Conservation (phyloP, 2,888 invertebrate genomes). For the Elaeidobius kamerunicus region DNA sequence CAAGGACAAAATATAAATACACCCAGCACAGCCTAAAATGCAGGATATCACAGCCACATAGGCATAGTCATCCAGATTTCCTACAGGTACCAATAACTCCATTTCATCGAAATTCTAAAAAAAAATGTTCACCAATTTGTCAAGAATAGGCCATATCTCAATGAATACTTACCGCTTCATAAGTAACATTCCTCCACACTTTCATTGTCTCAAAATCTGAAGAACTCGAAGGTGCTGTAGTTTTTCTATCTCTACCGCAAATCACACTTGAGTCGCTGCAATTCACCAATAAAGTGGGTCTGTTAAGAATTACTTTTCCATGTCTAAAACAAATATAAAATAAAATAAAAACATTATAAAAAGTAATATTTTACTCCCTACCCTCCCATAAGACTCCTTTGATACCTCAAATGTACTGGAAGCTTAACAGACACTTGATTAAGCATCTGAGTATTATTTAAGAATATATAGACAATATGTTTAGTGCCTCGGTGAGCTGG, state of each 20-base stretch:
- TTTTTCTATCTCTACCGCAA: slow-evolving; percentile 42
- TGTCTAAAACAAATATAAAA: slow-evolving; percentile 38
- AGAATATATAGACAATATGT: slow-evolving; percentile 46
- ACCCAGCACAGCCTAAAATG: slow-evolving; percentile 50
- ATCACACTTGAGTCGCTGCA: slow-evolving; percentile 40
- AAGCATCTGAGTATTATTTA: slow-evolving; percentile 38
- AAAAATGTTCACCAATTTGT: slow-evolving; percentile 18
- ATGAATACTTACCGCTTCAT: slow-evolving; percentile 50
- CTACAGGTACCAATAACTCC: slow-evolving; percentile 49
- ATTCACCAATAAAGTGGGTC: slow-evolving; percentile 44
- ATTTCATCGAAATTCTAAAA: slow-evolving; percentile 46
- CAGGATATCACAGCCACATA: slow-evolving; percentile 48
- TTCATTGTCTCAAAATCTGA: slow-evolving; percentile 3
- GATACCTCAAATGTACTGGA: slow-evolving; percentile 53
- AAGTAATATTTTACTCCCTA: slow-evolving; percentile 33
- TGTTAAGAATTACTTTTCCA: slow-evolving; percentile 44
- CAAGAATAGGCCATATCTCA: not conserved
- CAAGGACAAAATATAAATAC: slow-evolving; percentile 50
- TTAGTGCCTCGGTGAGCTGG: slow-evolving; percentile 46
- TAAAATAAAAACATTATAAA: not conserved
- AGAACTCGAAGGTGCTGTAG: slow-evolving; percentile 42
- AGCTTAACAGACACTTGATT: slow-evolving; percentile 44
- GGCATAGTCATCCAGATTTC: slow-evolving; percentile 50
- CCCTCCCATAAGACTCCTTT: slow-evolving; percentile 50
- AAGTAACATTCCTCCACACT: slow-evolving; percentile 42